phyloP scores from a whole-genome alignment of 2,888 invertebrate genomes.

The Drosophila stalkeri region DNA sequence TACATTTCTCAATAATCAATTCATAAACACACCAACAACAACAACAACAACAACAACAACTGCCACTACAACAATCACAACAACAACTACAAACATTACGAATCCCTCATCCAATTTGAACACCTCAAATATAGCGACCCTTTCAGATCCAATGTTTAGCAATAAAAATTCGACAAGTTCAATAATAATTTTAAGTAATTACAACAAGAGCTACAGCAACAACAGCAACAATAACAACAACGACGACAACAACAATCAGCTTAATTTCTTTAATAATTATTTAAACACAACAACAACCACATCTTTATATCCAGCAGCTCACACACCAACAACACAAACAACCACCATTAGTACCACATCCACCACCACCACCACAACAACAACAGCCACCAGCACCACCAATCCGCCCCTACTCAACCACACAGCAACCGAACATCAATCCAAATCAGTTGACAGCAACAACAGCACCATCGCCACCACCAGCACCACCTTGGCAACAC shows the following conservation, averaged over 20 bases:
- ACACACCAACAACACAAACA: constrained; percentile 45
- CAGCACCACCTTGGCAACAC: constrained; percentile 21
- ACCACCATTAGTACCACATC: constrained; percentile 27
- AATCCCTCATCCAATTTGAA: constrained; percentile 12
- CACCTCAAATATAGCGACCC: constrained; percentile 20
- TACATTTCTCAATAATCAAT: constrained; percentile 20
- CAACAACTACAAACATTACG: neutral
- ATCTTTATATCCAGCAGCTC: constrained; percentile 80
- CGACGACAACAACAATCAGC: constrained; percentile 25
- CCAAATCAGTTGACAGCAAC: neutral
- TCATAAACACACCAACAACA: constrained; percentile 29
- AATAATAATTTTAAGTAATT: constrained; percentile 29
- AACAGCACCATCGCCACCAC: constrained; percentile 20
- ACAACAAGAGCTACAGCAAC: constrained; percentile 9
- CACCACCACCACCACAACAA: constrained; percentile 24
- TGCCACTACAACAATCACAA: constrained; percentile 5
- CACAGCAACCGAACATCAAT: constrained; percentile 12
- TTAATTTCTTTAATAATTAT: constrained; percentile 50
- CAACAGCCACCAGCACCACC: constrained; percentile 24
- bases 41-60: constrained; percentile 14
- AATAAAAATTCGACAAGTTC: constrained; percentile 10
- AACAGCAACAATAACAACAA: constrained; percentile 23
- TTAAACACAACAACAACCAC: constrained; percentile 51
- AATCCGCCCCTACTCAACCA: constrained; percentile 23
- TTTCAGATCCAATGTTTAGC: constrained; percentile 23